Base-by-base conservation (phyloP, 2,888 invertebrate species). In the Luperina nickerlii region DNA sequence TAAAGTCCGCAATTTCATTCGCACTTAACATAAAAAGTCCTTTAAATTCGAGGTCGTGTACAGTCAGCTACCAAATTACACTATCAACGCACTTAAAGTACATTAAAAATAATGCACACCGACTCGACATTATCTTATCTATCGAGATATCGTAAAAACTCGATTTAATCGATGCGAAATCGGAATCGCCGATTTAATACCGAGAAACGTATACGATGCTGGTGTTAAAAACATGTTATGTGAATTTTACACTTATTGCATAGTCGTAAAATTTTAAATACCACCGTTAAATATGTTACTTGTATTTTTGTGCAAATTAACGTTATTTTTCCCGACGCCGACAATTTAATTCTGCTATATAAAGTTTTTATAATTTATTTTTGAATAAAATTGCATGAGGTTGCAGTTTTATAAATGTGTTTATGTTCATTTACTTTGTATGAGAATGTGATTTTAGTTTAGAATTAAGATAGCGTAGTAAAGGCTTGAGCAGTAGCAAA, bases 51-150 rank as follows among this genome's bases (percentile, higher is more conserved):
- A 83, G 82, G 82, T 74, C 76, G 32, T 9, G 81, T 81, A 86
- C 88, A 81, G 70, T 87, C 81, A 42, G 89, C 89, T 89, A 86
- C 89, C 90, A 88, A 87, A 89, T 88, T 89, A 89, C 90, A 90
- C 90, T 90, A 85, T 83, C 73, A 24, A 76, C 66, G 77, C 77
- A 83, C 76, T 88, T 88, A 80, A 79, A 80, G 72, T 69, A 80
- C 83, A 83, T 87, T 88, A 81, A 87, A 87, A 87, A 82, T 81
- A 86, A 88, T 81, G 73, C 79, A 78, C 67, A 68, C 78, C 75
- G 68, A 81, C 73, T 81, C 73, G 38, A 78, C 75, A 81, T 84
- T 82, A 82, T 78, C 81, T 90, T 89, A 88, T 90, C 89, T 88
- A 89, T 90, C 79, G 81, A 81, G 75, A 79, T 81, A 84, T 89